phyloP scores from a whole-genome alignment of 2,797 vertebrate genomes.

The Microctenopoma steveboyesi region DNA sequence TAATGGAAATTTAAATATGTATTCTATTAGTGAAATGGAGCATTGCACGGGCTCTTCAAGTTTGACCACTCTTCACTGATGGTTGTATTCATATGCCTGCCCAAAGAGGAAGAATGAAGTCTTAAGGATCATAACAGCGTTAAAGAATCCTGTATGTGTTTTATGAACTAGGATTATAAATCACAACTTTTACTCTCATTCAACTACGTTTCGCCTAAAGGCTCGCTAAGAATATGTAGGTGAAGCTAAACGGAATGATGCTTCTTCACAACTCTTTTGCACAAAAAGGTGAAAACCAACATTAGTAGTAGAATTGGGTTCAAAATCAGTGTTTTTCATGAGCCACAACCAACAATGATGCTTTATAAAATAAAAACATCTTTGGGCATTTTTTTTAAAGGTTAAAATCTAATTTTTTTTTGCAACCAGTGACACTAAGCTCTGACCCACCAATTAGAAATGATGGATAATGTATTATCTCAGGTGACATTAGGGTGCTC shows the following conservation, averaged over 20 bases:
- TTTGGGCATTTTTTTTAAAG: too few species aligned
- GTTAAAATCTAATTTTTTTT: too few species aligned
- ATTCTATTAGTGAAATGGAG: constrained; percentile 6
- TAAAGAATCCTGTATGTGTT: neutral
- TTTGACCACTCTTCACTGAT: neutral
- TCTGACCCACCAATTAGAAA: too few species aligned
- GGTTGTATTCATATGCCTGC: neutral
- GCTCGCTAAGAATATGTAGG: too few species aligned
- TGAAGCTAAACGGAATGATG: too few species aligned
- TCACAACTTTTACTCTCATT: neutral
- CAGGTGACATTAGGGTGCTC: too few species aligned
- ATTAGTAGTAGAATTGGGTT: neutral
- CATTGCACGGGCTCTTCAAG: neutral
- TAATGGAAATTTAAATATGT: constrained; percentile 4
- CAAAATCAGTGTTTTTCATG: neutral
- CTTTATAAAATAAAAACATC: neutral
- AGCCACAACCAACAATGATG: neutral
- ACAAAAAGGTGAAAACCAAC: neutral
- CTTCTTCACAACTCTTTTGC: neutral
- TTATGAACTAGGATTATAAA: constrained; percentile 8
- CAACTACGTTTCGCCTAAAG: neutral
- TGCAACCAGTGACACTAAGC: too few species aligned
- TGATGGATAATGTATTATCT: too few species aligned
- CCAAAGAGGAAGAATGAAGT: neutral
- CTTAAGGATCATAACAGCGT: neutral